These are phyloP conservation scores for Aromia moschata DNA, from an alignment of 2,888 invertebrate genomes.

Conservation along the genomic window DNA sequence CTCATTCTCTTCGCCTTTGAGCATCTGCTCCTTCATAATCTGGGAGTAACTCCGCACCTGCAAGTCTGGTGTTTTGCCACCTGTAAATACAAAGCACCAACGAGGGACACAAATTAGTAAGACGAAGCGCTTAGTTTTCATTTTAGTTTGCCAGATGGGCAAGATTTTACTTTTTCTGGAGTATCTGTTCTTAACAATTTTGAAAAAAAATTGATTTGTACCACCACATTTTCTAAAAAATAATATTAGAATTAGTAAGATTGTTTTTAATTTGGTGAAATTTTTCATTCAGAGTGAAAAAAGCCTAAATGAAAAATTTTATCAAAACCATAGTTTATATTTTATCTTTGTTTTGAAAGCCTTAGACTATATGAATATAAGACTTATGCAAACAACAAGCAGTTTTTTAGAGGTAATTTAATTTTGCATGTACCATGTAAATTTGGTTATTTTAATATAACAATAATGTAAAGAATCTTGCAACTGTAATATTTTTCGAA, in stretches of 20 bases:
- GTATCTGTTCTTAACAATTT: constrained; percentile 48
- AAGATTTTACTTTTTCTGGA: constrained; percentile 34
- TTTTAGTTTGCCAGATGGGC: constrained; percentile 40
- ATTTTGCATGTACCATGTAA: too few species aligned
- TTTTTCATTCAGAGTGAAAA: neutral
- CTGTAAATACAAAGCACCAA: constrained; percentile 69
- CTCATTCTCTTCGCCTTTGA: constrained; percentile 91
- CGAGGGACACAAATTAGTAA: constrained; percentile 48
- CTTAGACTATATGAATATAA: too few species aligned
- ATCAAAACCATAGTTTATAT: too few species aligned
- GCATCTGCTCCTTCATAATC: constrained; percentile 95
- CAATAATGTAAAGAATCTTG: too few species aligned
- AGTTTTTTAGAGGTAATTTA: too few species aligned
- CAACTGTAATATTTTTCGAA: too few species aligned
- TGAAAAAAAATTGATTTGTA: constrained; percentile 43
- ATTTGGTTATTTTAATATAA: too few species aligned
- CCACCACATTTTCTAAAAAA: constrained; percentile 48
- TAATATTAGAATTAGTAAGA: neutral
- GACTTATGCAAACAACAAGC: too few species aligned
- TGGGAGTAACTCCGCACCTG: constrained; percentile 94
- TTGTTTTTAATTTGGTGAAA: neutral
- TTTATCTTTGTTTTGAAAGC: too few species aligned
- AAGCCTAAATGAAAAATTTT: too few species aligned
- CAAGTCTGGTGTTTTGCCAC: constrained; percentile 97
- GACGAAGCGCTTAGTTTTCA: constrained; percentile 45